phyloP scores from a whole-genome alignment of 2,888 invertebrate genomes.

The Xanthorhoe designata region DNA sequence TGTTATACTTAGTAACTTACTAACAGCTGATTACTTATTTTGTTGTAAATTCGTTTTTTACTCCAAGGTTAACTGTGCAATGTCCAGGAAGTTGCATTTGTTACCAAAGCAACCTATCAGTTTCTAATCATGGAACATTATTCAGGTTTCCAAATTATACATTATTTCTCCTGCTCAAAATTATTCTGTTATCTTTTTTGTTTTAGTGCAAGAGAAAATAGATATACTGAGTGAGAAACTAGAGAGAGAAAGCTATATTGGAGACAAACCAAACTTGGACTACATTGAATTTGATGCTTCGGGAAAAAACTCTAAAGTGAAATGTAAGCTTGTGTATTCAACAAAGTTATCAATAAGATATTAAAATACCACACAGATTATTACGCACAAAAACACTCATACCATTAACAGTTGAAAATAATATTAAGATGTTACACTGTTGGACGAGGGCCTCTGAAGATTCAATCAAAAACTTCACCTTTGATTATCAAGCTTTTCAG shows the following conservation, averaged over 20 bases:
- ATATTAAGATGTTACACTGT: too few relatives aligned
- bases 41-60: neutral
- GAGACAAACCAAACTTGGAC: slow-evolving; percentile 85
- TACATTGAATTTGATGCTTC: slow-evolving; percentile 85
- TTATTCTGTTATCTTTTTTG: neutral
- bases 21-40: neutral
- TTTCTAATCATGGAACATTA: neutral
- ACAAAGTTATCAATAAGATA: neutral
- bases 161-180: neutral
- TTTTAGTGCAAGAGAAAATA: slow-evolving; percentile 94
- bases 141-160: neutral
- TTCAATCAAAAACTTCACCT: too few relatives aligned
- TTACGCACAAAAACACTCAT: neutral
- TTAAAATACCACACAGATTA: neutral
- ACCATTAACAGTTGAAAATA: neutral
- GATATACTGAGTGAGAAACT: slow-evolving; percentile 92
- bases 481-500: too few relatives aligned
- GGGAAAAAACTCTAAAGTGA: slow-evolving; percentile 86
- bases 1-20: neutral
- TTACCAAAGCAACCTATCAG: neutral
- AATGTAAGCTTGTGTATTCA: slow-evolving; percentile 82
- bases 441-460: too few relatives aligned
- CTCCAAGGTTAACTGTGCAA: neutral
- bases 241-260: slow-evolving; percentile 88
- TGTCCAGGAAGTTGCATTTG: slow-evolving; percentile 17